Percentiles rank a stretch among this genome's conserved stretches.
These are phyloP conservation scores for Sitophilus oryzae DNA, from an alignment of 1,140 invertebrate genomes.

Conservation along the genomic window DNA sequence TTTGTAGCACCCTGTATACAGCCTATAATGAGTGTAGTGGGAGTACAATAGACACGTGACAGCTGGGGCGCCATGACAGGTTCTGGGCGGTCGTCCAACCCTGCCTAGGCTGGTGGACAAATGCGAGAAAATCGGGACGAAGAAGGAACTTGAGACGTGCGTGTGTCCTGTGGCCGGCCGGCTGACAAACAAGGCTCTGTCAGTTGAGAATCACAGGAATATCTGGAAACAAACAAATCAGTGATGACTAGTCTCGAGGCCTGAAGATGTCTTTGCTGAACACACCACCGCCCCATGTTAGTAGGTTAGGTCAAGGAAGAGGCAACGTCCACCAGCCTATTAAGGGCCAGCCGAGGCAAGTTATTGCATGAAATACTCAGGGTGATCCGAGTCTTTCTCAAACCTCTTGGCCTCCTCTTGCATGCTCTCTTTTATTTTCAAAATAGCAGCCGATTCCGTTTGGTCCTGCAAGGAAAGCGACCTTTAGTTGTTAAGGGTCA, in stretches of 20 bases:
- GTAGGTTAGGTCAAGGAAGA: constrained; percentile 43
- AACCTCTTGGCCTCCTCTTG: constrained; percentile 99
- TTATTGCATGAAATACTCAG: constrained; percentile 95
- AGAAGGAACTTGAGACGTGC: constrained; percentile 26
- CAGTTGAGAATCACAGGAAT: constrained; percentile 42
- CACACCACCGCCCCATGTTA: constrained; percentile 45
- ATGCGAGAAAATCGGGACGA: constrained; percentile 25
- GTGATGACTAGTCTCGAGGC: constrained; percentile 43
- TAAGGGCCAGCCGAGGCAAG: constrained; percentile 39
- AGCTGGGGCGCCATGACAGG: constrained; percentile 11
- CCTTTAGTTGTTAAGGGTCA: constrained; percentile 48
- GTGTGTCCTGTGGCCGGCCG: constrained; percentile 23
- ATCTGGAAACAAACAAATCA: constrained; percentile 45
- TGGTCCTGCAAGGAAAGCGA: constrained; percentile 80
- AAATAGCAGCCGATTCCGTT: constrained; percentile 96
- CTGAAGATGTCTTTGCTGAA: constrained; percentile 39
- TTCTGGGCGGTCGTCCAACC: constrained; percentile 28
- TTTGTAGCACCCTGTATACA: no score
- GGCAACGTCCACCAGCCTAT: constrained; percentile 43
- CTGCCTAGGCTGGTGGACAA: constrained; percentile 40
- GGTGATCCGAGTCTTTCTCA: constrained; percentile 96
- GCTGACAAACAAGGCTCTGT: constrained; percentile 15
- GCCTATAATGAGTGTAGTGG: constrained; percentile 17
- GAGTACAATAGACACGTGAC: constrained; percentile 3
- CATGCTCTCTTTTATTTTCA: constrained; percentile 99